Evolutionary conservation across 2,113 vertebrate genomes (phyloP).

Genomic region (Zosterops pallidus): DNA sequence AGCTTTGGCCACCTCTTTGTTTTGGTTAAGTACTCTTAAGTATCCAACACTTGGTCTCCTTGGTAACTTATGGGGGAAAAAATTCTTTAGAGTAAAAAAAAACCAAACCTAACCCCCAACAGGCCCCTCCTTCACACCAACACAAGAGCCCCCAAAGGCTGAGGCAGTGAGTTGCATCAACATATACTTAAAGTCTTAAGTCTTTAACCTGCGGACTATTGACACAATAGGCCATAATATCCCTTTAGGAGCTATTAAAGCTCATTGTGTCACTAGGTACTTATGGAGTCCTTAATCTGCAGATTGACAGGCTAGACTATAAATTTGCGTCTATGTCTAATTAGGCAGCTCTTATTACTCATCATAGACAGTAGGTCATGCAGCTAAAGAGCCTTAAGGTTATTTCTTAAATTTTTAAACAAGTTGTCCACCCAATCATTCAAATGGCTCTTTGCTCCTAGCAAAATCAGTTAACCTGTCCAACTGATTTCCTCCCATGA

Average conservation of each 20-base stretch:
- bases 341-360: constrained; percentile 24
- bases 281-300: constrained; percentile 9
- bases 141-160: neutral
- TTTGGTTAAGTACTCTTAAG: too few relatives aligned
- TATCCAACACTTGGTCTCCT: too few relatives aligned
- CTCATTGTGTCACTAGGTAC: neutral
- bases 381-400: neutral
- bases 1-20: too few relatives aligned
- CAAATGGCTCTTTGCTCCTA: neutral
- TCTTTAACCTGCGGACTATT: constrained; percentile 45
- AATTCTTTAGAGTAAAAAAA: too few relatives aligned
- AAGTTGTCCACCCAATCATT: neutral
- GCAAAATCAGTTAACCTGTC: neutral
- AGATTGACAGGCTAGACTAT: constrained; percentile 28
- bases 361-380: neutral
- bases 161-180: neutral
- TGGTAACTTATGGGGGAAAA: too few relatives aligned
- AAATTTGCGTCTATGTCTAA: constrained; percentile 23
- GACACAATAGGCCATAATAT: constrained; percentile 8
- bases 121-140: neutral
- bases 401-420: neutral
- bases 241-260: constrained; percentile 32
- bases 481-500: too few relatives aligned
- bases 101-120: too few relatives aligned
- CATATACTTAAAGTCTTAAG: constrained; percentile 14